A percentile compares a stretch with the other conserved stretches of the same genome.
Conservation (phyloP, 2,888 invertebrate species). For the Volucella bombylans region DNA sequence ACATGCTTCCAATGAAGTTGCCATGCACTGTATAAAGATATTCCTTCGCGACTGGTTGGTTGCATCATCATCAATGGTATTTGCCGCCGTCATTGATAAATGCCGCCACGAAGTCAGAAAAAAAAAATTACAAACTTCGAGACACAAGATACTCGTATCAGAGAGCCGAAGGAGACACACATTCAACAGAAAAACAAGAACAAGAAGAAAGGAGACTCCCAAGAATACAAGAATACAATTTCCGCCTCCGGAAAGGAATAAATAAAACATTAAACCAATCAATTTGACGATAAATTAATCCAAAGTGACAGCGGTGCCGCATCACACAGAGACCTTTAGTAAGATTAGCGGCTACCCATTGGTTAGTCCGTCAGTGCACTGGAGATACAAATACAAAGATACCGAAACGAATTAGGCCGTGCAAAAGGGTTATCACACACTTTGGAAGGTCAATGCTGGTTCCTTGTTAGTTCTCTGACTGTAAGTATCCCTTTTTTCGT, state of each 20-base stretch:
- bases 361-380: conserved; percentile 7
- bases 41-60: conserved; percentile 39
- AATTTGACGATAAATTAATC: conserved; percentile 73
- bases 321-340: conserved; percentile 18
- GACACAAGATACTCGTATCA: neutral
- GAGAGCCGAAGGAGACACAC: conserved; percentile 35
- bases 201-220: conserved; percentile 4
- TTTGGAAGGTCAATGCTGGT: conserved; percentile 56
- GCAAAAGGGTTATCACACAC: conserved; percentile 42
- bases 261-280: conserved; percentile 74
- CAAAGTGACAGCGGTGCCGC: conserved; percentile 65
- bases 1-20: conserved; percentile 55
- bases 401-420: conserved; percentile 65
- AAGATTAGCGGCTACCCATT: neutral
- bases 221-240: conserved; percentile 40
- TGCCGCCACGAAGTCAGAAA: conserved; percentile 52
- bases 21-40: conserved; percentile 2
- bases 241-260: conserved; percentile 72
- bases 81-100: conserved; percentile 69
- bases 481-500: conserved; percentile 25
- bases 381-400: conserved; percentile 29
- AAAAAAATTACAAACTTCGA: neutral
- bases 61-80: conserved; percentile 70
- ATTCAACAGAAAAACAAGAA: conserved; percentile 21
- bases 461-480: conserved; percentile 36